phyloP scores from a whole-genome alignment of 2,888 invertebrate genomes.

The Scotopteryx bipunctaria region DNA sequence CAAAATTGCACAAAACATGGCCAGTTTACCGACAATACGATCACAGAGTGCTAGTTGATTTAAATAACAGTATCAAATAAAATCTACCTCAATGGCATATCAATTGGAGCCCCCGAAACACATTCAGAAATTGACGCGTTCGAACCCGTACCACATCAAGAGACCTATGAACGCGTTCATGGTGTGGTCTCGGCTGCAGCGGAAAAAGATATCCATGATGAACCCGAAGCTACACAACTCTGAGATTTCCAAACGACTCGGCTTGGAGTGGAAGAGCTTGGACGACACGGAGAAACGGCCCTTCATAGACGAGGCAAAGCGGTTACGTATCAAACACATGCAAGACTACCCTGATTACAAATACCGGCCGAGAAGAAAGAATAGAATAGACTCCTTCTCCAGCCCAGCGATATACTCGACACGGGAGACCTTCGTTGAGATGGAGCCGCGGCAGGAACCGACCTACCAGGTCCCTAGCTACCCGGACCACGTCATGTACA shows the following conservation, averaged over 20 bases:
- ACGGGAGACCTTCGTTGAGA: slow-evolving; percentile 64
- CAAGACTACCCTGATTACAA: slow-evolving; percentile 89
- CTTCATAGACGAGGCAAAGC: slow-evolving; percentile 95
- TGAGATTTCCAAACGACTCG: slow-evolving; percentile 91
- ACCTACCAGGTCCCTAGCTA: slow-evolving; percentile 67
- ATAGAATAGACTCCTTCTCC: slow-evolving; percentile 71
- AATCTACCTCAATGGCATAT: slow-evolving; percentile 57
- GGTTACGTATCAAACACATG: slow-evolving; percentile 88
- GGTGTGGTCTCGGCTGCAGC: slow-evolving; percentile 97
- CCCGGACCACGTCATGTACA: slow-evolving; percentile 71
- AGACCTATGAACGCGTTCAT: slow-evolving; percentile 99
- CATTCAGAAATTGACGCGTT: slow-evolving; percentile 69
- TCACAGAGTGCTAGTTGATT: slow-evolving; percentile 5
- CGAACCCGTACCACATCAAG: slow-evolving; percentile 90
- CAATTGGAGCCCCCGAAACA: slow-evolving; percentile 59
- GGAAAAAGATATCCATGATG: slow-evolving; percentile 92
- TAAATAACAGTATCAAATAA: neutral
- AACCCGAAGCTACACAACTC: slow-evolving; percentile 92
- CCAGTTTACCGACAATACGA: neutral
- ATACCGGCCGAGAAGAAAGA: slow-evolving; percentile 86
- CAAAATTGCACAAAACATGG: slow-evolving; percentile 14
- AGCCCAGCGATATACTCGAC: slow-evolving; percentile 60
- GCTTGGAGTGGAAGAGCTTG: slow-evolving; percentile 93
- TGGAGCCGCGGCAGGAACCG: slow-evolving; percentile 65
- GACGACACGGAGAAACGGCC: slow-evolving; percentile 91